Evolutionary conservation across 2,797 vertebrate genomes (phyloP), one percentile per base, ranked within the genome.

Genomic region (Pipistrellus kuhlii): DNA sequence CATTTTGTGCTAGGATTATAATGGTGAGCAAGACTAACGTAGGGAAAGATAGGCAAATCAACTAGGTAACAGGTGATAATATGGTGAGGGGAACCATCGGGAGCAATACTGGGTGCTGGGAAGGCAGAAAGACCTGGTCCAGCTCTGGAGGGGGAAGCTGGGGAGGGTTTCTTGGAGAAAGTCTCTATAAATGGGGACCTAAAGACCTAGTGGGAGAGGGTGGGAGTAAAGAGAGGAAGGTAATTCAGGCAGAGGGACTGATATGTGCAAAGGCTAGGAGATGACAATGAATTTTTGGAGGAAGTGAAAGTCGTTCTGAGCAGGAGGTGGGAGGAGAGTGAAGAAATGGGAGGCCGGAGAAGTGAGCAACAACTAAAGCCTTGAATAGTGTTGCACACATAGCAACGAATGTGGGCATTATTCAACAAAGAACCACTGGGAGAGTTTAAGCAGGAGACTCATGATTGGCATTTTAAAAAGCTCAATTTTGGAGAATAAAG

Each of bases 81-180:
- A 38, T 0, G 1, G n/a, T 32, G 35, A 48, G 2, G 15, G 90
- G 11, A 35, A 68, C 55, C 57, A 4, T 0, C 3, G 5, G 15
- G 91, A 64, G 3, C 5, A n/a, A 48, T 35, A 30, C 7, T 30
- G 46, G 59, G 32, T 72, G 3, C 46, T 46, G 4, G 62, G 66
- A 38, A 75, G 32, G 62, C 69, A 41, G 30, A n/a, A 35, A 62
- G 69, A 71, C 85, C 18, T 51, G 20, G 53, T 23, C 25, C 10
- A 44, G 53, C 5, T 11, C 25, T 55, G 35, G 38, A 23, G 48
- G 64, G 46, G 71, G 55, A 27, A 48, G 53, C 1, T 17, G n/a
- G 44, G 55, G 38, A 51, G n/a, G 46, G 27, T n/a, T 85, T 88
- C 78, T 57, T 85, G 35, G 46, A 87, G 48, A 8, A 85, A 62